A percentile compares a stretch with the other conserved stretches of the same genome.
These are phyloP conservation scores for Patella depressa DNA, from an alignment of 2,888 invertebrate species.

Conservation along the genomic window DNA sequence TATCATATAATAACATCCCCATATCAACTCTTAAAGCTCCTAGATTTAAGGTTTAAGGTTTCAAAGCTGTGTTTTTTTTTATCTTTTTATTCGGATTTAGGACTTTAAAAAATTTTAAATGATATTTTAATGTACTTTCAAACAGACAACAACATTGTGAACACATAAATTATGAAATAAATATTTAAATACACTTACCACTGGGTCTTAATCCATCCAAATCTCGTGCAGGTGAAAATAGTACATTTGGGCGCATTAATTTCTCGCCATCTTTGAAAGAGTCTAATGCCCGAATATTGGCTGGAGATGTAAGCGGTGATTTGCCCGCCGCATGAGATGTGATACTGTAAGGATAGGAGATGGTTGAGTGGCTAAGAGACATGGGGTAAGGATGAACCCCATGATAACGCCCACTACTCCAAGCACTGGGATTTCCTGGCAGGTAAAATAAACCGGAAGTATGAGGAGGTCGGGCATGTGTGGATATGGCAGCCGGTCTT, in stretches of 20 bases:
- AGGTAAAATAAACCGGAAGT: conserved; percentile 48
- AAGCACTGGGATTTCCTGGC: conserved; percentile 45
- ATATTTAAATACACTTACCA: conserved; percentile 33
- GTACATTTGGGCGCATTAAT: conserved; percentile 40
- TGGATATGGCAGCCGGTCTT: conserved; percentile 38
- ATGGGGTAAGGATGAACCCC: conserved; percentile 52
- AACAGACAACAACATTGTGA: not conserved
- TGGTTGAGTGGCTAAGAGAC: conserved; percentile 57
- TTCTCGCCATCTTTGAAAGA: conserved; percentile 21
- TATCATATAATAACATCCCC: not conserved
- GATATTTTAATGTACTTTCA: not conserved
- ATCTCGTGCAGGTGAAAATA: conserved; percentile 62
- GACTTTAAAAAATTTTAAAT: not conserved
- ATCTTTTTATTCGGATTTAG: not conserved
- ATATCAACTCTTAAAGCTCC: not conserved
- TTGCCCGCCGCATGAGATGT: conserved; percentile 51
- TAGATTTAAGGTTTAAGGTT: not conserved
- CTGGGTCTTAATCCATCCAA: conserved; percentile 55
- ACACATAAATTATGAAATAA: not conserved
- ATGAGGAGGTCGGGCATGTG: conserved; percentile 25
- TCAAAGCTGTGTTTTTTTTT: not conserved
- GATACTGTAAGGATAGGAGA: conserved; percentile 63
- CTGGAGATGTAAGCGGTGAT: conserved; percentile 35
- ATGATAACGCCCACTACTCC: conserved; percentile 48
- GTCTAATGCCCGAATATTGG: conserved; percentile 25